Percentiles rank a stretch among this genome's conserved stretches.
Conservation (phyloP, 2,113 vertebrate species). For the Trochalopteron elliotii region DNA sequence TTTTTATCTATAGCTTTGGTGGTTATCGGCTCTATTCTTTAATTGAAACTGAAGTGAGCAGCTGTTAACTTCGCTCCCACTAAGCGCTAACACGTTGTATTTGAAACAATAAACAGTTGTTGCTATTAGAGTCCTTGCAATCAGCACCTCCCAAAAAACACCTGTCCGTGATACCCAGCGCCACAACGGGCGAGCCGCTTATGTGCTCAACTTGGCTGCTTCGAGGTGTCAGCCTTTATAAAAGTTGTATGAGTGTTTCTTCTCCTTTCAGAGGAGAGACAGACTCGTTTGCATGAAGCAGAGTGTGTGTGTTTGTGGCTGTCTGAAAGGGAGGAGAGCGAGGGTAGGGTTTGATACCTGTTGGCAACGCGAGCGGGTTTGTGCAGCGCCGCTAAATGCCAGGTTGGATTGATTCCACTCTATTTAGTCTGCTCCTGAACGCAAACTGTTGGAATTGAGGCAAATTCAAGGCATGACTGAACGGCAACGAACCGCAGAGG, state of each 20-base stretch:
- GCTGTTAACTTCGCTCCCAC: conserved; percentile 27
- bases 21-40: conserved; percentile 30
- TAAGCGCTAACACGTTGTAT: not conserved
- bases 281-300: not conserved
- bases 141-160: conserved; percentile 29
- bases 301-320: not conserved
- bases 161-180: not conserved
- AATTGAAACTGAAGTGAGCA: conserved; percentile 58
- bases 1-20: not conserved
- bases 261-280: not conserved
- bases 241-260: conserved; percentile 36
- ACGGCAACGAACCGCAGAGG: not conserved
- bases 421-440: not conserved
- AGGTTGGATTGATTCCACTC: conserved; percentile 39
- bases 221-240: not conserved
- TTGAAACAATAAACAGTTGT: conserved; percentile 56
- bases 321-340: not conserved
- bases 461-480: not conserved
- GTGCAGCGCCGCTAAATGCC: not conserved
- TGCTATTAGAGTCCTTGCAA: conserved; percentile 15
- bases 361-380: conserved; percentile 45
- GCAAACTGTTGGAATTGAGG: conserved; percentile 21
- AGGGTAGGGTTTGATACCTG: conserved; percentile 66
- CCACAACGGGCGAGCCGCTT: not conserved
- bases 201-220: not conserved